Conservation (phyloP, 2,888 invertebrate species). For the Helobdella robusta region DNA sequence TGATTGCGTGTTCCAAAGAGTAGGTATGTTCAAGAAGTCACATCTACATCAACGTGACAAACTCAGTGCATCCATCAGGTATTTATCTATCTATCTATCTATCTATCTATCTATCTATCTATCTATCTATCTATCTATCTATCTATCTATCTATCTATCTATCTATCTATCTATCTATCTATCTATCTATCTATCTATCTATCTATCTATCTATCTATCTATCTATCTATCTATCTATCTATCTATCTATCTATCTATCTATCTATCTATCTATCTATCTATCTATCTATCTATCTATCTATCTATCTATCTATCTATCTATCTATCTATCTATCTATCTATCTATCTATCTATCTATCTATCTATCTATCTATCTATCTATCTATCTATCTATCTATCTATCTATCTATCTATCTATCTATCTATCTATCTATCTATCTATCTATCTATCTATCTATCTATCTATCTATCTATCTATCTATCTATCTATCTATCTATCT, state of each 20-base stretch:
- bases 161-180: background rate
- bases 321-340: background rate
- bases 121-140: background rate
- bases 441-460: background rate
- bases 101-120: background rate
- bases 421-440: background rate
- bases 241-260: background rate
- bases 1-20: no score
- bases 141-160: background rate
- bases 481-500: background rate
- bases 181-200: background rate
- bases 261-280: background rate
- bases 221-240: background rate
- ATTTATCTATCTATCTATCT: slow-evolving; percentile 1
- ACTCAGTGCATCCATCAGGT: no score
- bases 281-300: background rate
- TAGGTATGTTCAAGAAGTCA: no score
- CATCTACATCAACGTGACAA: no score
- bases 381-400: background rate
- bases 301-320: background rate
- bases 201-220: background rate
- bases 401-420: background rate
- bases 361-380: background rate
- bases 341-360: background rate
- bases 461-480: background rate